Base-by-base conservation (phyloP, 2,113 vertebrate species). In the Donacobius atricapilla region DNA sequence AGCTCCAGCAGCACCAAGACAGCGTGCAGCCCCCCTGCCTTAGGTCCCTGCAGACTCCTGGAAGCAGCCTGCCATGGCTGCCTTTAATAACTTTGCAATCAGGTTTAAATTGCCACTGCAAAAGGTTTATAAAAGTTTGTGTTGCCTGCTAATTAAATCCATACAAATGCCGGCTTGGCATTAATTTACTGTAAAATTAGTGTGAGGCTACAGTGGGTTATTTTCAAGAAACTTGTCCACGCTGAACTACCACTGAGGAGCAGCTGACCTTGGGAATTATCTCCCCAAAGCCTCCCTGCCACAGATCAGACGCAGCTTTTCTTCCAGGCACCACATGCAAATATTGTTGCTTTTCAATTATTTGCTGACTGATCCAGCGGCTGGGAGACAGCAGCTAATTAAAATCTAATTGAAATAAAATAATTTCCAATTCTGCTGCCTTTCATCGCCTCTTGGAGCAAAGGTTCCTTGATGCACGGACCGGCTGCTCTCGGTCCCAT, bases 381-480 rank as follows among this genome's bases (percentile, higher is more conserved):
- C 95, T 96, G 54, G 21, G 96, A 97, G 95, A 98, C 93, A 95
- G 92, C 83, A 75, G 96, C 97, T 98, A 98, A 98, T 98, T 98
- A 98, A 98, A 98, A 96, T 89, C 96, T 97, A 98, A 98, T 96
- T 97, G 98, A 97, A 98, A 98, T 97, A 92, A 98, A 97, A 98
- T 93, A 50, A 96, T 97, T 97, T 97, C 94, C 93, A 95, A 83
- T 94, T 88, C 97, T 37, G 71, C 85, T 35, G 77, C 83, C 86
- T 92, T 96, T 92, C 47, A 35, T 78, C 2, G 30, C 33, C 81
- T 95, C 83, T 69, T 17, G 57, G 96, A 95, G 75, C 78, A 94
- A 94, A 94, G 71, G 81, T 85, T 93, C 63, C 91, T 94, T 22
- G 22, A 88, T 65, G 75, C 40, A 11, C 2, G 13, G 93, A 89